These are phyloP conservation scores for Pocillopora damicornis DNA, from an alignment of 64 coral and sea anemone species.

Conservation along the genomic window DNA sequence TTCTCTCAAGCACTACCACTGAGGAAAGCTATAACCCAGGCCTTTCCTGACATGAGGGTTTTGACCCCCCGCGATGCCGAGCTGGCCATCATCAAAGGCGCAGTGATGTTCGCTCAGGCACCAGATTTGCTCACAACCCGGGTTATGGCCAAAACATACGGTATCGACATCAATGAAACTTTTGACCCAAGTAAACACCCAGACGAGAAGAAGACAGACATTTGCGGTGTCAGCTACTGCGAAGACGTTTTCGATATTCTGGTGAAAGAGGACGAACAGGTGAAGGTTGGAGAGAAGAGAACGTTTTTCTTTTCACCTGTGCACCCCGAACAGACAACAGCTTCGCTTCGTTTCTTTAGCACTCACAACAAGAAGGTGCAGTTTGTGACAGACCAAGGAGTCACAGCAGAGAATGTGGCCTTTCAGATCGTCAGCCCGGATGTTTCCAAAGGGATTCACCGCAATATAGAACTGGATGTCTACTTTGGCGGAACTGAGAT, in stretches of 20 bases:
- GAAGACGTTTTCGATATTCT: conserved; percentile 53
- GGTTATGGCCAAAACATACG: conserved; percentile 67
- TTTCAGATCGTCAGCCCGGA: conserved; percentile 62
- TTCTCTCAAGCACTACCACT: conserved; percentile 62
- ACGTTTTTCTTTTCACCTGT: conserved; percentile 39
- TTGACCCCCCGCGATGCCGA: conserved; percentile 63
- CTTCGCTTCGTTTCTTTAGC: conserved; percentile 45
- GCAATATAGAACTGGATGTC: conserved; percentile 54
- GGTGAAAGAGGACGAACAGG: conserved; percentile 58
- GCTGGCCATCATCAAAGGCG: conserved; percentile 77
- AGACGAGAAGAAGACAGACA: conserved; percentile 9
- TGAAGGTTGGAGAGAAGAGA: conserved; percentile 54
- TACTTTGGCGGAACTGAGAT: conserved; percentile 74
- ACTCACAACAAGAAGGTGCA: conserved; percentile 14
- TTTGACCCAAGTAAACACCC: conserved; percentile 52
- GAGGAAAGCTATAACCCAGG: conserved; percentile 49
- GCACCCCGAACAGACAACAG: conserved; percentile 33
- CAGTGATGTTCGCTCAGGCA: conserved; percentile 59
- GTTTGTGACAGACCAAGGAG: conserved; percentile 53
- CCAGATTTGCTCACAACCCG: conserved; percentile 51
- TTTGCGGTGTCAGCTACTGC: conserved; percentile 39
- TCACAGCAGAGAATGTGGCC: conserved; percentile 50
- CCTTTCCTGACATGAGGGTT: conserved; percentile 44
- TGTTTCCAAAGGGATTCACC: conserved; percentile 37
- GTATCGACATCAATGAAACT: conserved; percentile 35